phyloP scores from a whole-genome alignment of 2,113 vertebrate genomes.

The Orthonyx spaldingii region DNA sequence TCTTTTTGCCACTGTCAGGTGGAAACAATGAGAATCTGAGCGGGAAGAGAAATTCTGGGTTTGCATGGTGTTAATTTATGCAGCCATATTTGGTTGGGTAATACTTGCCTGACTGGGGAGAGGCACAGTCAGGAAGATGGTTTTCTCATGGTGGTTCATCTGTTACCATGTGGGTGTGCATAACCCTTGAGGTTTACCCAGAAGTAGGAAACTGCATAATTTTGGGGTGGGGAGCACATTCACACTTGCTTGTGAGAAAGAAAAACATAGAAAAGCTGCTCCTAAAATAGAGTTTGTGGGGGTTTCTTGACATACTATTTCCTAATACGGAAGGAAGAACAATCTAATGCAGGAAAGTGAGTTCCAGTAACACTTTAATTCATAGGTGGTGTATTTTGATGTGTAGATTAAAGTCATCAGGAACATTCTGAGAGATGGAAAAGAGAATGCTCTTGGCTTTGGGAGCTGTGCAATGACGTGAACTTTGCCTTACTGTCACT shows the following conservation, averaged over 20 bases:
- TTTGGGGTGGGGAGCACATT: not conserved
- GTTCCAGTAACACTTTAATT: not conserved
- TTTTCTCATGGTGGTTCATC: constrained; percentile 13
- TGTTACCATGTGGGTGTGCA: not conserved
- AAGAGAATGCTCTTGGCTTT: not conserved
- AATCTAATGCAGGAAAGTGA: not conserved
- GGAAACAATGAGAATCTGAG: not conserved
- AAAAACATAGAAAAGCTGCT: not conserved
- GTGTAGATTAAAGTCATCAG: not conserved
- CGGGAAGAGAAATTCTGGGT: not conserved
- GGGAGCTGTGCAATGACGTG: not conserved
- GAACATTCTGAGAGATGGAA: not conserved
- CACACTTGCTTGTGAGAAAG: not conserved
- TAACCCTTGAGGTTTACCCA: constrained; percentile 11
- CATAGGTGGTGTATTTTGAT: not conserved
- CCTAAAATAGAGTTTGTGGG: not conserved
- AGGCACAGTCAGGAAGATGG: not conserved
- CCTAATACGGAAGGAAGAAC: not conserved
- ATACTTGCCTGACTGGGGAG: not conserved
- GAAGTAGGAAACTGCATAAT: constrained; percentile 27
- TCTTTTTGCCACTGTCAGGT: not conserved
- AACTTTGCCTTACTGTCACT: not conserved
- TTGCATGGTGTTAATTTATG: not conserved
- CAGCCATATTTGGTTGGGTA: not conserved
- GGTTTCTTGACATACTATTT: not conserved